Evolutionary conservation across 2,797 vertebrate genomes (phyloP), one percentile per base, ranked within the genome.

Genomic region (Silurus lanzhouensis): DNA sequence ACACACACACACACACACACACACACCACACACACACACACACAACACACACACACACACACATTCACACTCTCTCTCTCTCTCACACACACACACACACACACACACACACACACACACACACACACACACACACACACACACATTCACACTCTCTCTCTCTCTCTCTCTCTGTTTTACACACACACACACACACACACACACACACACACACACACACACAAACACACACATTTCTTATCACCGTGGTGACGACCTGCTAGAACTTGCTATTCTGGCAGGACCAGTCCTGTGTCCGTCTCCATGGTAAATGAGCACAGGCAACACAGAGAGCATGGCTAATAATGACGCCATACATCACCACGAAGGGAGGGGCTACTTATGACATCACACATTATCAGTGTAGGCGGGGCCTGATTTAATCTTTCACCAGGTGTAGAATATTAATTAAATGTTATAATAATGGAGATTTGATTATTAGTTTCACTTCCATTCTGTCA

Each of bases 151-250:
- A 27, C 31, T 31, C 31, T 31, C 31, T 31, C 31, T 31, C 31
- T 31, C 31, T 31, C 31, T 31, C 31, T 31, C 31, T 31, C 31
- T 31, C 31, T 31, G 2, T 31, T 3, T 31, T n/a, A n/a, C n/a
- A n/a, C n/a, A n/a, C 27, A 27, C 27, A 27, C 27, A 27, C 27
- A 27, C 27, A 27, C 27, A 20, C 68, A 44, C 68, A 44, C 68
- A 44, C 68, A 38, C 31, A 19, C 67, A 48, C 31, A 31, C 31
- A 31, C 31, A 31, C 31, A 31, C 31, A 48, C 70, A 71, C 38
- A 71, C 46, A 72, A 20, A 52, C 93, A 94, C 94, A 93, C 91
- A 87, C 91, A 25, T 81, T 87, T 92, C 94, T 90, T 88, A 86
- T 80, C 20, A 6, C 38, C 84, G 70, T 3, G 58, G 87, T 82